Percentiles rank a stretch among this genome's conserved stretches.
phyloP scores from a whole-genome alignment of 2,113 vertebrate species.

The Odobenus rosmarus region DNA sequence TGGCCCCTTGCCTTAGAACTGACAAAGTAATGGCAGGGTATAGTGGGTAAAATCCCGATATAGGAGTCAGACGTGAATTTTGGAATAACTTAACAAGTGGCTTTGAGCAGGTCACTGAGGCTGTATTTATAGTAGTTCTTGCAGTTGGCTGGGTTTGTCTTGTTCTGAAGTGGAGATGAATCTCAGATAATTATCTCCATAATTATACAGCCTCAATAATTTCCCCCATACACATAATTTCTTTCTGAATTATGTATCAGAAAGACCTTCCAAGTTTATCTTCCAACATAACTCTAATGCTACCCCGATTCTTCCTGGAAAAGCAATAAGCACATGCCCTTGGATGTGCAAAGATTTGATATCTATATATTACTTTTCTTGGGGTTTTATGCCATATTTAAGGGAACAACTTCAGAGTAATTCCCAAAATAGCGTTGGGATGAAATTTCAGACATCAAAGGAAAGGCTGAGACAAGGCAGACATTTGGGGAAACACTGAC shows the following conservation, averaged over 20 bases:
- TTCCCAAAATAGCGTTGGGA: neutral
- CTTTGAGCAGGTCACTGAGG: neutral
- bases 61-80: neutral
- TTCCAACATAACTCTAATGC: neutral
- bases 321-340: neutral
- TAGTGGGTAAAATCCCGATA: neutral
- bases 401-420: neutral
- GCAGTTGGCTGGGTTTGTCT: neutral
- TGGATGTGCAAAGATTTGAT: neutral
- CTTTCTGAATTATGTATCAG: neutral
- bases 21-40: neutral
- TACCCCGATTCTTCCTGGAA: neutral
- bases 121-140: neutral
- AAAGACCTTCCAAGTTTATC: conserved; percentile 1
- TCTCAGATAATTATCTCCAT: neutral
- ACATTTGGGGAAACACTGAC: neutral
- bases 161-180: neutral
- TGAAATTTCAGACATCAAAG: neutral
- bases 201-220: conserved; percentile 2
- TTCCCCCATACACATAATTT: neutral
- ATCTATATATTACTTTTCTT: neutral
- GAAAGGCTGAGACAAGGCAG: neutral
- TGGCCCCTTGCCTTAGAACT: neutral
- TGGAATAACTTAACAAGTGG: neutral
- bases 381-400: neutral